Evolutionary conservation across 1,140 invertebrate species (phyloP).

Genomic region (Tetramorium parvispinum): DNA sequence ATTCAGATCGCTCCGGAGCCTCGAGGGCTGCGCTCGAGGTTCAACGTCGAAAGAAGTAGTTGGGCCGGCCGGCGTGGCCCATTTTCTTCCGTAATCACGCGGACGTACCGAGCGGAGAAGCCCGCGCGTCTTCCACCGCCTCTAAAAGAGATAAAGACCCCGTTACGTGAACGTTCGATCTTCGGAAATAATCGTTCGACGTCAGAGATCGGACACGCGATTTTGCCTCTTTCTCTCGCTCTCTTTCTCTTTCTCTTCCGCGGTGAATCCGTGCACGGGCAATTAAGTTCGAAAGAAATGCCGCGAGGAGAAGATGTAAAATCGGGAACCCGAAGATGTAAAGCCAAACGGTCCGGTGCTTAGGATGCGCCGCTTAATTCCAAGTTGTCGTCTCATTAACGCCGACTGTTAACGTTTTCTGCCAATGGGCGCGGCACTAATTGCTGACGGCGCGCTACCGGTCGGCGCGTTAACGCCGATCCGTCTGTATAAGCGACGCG

Average conservation of each 20-base stretch:
- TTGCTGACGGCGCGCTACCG: slow-evolving; percentile 44
- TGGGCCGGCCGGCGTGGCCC: neutral
- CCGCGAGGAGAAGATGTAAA: neutral
- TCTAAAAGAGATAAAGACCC: slow-evolving; percentile 3
- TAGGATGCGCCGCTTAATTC: slow-evolving; percentile 30
- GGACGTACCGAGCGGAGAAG: neutral
- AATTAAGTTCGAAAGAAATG: neutral
- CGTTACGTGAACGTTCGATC: slow-evolving; percentile 21
- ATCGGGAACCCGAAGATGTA: neutral
- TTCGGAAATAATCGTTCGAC: slow-evolving; percentile 4
- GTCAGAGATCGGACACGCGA: neutral
- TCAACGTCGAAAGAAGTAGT: neutral
- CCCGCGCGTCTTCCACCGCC: neutral
- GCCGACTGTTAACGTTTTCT: slow-evolving; percentile 30
- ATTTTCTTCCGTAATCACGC: slow-evolving; percentile 33
- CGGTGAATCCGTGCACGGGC: neutral
- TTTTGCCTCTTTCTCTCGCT: neutral
- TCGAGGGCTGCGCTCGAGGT: neutral
- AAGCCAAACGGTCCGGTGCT: neutral
- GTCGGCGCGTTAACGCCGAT: slow-evolving; percentile 60
- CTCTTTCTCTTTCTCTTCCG: neutral
- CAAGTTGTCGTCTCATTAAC: slow-evolving; percentile 5
- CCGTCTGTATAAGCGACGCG: slow-evolving; percentile 79
- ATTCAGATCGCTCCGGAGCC: slow-evolving; percentile 62
- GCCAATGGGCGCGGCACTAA: slow-evolving; percentile 59